Percentiles rank a stretch among this genome's conserved stretches.
Evolutionary conservation across 2,888 invertebrate species (phyloP).

Genomic region (Drosophila percnosoma): DNA sequence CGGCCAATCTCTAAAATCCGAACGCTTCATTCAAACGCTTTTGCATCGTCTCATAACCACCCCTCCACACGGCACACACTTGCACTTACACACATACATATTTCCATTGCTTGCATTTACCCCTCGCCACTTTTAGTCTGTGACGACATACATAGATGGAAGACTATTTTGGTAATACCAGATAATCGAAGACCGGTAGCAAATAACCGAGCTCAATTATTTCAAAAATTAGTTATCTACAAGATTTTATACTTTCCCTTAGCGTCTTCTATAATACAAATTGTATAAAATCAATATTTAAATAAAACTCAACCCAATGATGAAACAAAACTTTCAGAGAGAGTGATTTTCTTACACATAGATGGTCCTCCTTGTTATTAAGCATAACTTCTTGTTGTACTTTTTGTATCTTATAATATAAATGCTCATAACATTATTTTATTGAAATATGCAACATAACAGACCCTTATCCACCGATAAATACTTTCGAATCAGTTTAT

Average conservation of each 20-base stretch:
- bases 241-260: neutral
- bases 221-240: neutral
- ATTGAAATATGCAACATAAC: neutral
- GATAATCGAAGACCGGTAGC: neutral
- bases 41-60: constrained; percentile 31
- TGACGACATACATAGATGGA: constrained; percentile 10
- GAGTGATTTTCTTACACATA: neutral
- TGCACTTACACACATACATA: neutral
- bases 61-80: neutral
- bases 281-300: neutral
- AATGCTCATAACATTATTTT: neutral
- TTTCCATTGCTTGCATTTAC: constrained; percentile 5
- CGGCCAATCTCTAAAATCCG: constrained; percentile 52
- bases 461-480: constrained; percentile 8
- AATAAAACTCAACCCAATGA: neutral
- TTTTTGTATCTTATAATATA: neutral
- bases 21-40: constrained; percentile 48
- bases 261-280: neutral
- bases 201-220: neutral
- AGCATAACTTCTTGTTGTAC: neutral
- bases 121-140: neutral
- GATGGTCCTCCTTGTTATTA: neutral
- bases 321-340: neutral
- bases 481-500: constrained; percentile 31
- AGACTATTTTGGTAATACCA: neutral